Conservation (phyloP, 1,140 invertebrate genomes). For the Apolygus lucorum region DNA sequence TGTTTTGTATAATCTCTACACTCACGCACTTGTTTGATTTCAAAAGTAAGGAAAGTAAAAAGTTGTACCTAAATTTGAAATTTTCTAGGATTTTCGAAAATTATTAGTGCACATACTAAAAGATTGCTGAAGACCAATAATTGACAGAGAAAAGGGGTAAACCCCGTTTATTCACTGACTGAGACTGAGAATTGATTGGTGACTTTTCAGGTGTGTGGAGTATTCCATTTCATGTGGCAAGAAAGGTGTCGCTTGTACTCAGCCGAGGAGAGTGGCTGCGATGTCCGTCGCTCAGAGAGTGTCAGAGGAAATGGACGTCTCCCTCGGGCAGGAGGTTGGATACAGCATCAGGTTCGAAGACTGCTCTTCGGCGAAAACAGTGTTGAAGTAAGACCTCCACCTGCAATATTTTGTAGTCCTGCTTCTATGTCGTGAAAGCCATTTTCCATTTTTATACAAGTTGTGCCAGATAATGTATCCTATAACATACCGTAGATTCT, state of each 20-base stretch:
- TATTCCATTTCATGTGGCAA: slow-evolving; percentile 62
- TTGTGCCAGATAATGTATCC: too few species aligned
- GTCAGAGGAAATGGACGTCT: slow-evolving; percentile 98
- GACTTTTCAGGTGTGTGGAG: slow-evolving; percentile 76
- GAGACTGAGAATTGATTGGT: slow-evolving; percentile 18
- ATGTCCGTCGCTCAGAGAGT: slow-evolving; percentile 98
- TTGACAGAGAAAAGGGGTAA: too few species aligned
- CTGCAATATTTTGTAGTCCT: not conserved
- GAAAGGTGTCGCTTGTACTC: slow-evolving; percentile 93
- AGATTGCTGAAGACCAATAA: not conserved
- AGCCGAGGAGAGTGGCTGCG: slow-evolving; percentile 93
- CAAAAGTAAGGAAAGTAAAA: too few species aligned
- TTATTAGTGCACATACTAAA: too few species aligned
- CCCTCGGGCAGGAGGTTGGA: slow-evolving; percentile 93
- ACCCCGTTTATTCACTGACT: too few species aligned
- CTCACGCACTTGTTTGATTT: too few species aligned
- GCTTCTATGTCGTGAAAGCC: not conserved
- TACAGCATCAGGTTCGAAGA: slow-evolving; percentile 99
- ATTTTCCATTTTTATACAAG: too few species aligned
- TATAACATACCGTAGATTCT: too few species aligned
- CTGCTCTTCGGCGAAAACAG: slow-evolving; percentile 89
- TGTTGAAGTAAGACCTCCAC: slow-evolving; percentile 63
- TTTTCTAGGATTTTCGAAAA: too few species aligned
- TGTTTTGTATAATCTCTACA: too few species aligned
- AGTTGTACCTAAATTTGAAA: too few species aligned